phyloP scores from a whole-genome alignment of 2,888 invertebrate species.

The Eudasyphora cyanicolor region DNA sequence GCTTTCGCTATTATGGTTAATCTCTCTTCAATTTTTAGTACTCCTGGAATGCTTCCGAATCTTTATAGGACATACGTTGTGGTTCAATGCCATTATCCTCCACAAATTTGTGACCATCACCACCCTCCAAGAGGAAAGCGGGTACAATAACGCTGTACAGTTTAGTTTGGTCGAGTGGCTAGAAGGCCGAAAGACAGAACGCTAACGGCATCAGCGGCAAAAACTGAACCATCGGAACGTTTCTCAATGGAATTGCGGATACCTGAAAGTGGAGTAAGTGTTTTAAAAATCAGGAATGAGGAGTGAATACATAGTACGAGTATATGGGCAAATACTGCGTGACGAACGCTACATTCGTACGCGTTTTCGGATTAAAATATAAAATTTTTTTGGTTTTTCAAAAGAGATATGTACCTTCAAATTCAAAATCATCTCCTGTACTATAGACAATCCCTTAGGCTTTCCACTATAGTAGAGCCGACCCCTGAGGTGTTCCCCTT shows the following conservation, averaged over 20 bases:
- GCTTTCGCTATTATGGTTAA: slow-evolving; percentile 76
- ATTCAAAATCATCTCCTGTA: too few species aligned
- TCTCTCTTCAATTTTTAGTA: slow-evolving; percentile 85
- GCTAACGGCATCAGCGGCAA: slow-evolving; percentile 86
- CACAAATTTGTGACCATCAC: slow-evolving; percentile 83
- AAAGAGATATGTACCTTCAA: too few species aligned
- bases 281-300: too few species aligned
- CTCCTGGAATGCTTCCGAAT: slow-evolving; percentile 81
- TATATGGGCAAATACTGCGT: too few species aligned
- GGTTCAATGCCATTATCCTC: slow-evolving; percentile 62
- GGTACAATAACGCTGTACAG: slow-evolving; percentile 86
- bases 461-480: too few species aligned
- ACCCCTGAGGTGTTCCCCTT: too few species aligned
- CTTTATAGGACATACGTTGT: slow-evolving; percentile 80
- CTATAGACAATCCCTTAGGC: too few species aligned
- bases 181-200: slow-evolving; percentile 84
- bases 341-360: too few species aligned
- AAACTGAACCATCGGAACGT: slow-evolving; percentile 82
- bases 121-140: slow-evolving; percentile 86
- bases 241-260: slow-evolving; percentile 86
- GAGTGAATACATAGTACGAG: too few species aligned
- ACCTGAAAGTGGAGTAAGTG: too few species aligned
- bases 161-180: slow-evolving; percentile 81
- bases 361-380: too few species aligned
- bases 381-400: too few species aligned